Evolutionary conservation across 35 echinoderm and acorn worm genomes (phyloP).

Genomic region (Chiridota heheva): DNA sequence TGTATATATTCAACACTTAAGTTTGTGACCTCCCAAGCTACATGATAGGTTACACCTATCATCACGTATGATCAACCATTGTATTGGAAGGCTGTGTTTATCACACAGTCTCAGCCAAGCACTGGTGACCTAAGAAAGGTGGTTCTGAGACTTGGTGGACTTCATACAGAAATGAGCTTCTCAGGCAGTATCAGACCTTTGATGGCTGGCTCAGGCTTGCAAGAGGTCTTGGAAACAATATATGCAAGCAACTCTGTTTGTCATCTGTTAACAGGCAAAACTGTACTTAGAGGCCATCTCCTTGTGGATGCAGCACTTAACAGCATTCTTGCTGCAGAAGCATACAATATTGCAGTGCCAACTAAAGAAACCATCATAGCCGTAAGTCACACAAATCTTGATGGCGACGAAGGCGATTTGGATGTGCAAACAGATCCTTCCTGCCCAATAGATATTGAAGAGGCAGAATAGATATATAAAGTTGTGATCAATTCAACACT

Average conservation of each 20-base stretch:
- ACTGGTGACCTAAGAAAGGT: slow-evolving; percentile 9
- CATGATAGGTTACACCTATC: slow-evolving; percentile 11
- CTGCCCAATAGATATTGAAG: too few species aligned
- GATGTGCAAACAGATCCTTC: too few species aligned
- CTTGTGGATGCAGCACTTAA: too few species aligned
- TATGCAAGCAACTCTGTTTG: slow-evolving; percentile 25
- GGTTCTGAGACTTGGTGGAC: slow-evolving; percentile 32
- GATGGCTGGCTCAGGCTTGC: slow-evolving; percentile 15
- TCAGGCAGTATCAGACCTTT: background rate
- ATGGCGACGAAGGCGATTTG: too few species aligned
- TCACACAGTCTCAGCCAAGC: slow-evolving; percentile 2
- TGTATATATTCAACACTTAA: slow-evolving; percentile 29
- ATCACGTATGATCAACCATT: slow-evolving; percentile 29
- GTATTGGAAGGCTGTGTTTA: background rate
- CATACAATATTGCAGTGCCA: too few species aligned
- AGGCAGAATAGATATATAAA: too few species aligned
- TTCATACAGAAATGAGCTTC: slow-evolving; percentile 44
- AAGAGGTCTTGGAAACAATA: slow-evolving; percentile 11
- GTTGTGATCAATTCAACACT: too few species aligned
- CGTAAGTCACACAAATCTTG: too few species aligned
- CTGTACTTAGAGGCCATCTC: too few species aligned
- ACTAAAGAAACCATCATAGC: too few species aligned
- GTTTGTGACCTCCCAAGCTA: slow-evolving; percentile 20
- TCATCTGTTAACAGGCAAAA: too few species aligned
- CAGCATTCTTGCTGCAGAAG: too few species aligned